Conservation (phyloP, 2,113 vertebrate genomes). For the Pygoscelis antarcticus region DNA sequence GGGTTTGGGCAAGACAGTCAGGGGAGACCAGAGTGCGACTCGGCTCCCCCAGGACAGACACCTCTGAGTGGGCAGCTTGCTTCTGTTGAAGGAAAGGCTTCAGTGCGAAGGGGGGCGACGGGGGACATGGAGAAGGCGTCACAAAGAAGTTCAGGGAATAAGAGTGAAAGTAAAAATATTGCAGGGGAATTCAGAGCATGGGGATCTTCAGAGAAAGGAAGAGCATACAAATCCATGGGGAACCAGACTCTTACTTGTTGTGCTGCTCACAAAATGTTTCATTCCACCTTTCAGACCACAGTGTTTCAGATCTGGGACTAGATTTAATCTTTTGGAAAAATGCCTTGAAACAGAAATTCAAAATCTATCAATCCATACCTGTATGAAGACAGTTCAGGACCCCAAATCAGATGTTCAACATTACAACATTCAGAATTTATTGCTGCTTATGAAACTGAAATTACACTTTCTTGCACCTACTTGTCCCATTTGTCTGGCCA, state of each 20-base stretch:
- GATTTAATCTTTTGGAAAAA: not conserved
- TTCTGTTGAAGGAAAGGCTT: not conserved
- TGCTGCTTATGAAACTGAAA: not conserved
- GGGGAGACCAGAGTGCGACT: not conserved
- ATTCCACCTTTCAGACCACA: not conserved
- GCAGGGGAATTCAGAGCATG: not conserved
- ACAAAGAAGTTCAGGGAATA: not conserved
- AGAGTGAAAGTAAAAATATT: not conserved
- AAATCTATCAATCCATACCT: not conserved
- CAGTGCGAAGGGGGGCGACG: fast-evolving
- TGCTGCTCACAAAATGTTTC: not conserved
- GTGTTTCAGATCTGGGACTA: not conserved
- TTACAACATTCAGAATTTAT: not conserved
- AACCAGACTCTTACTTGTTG: not conserved
- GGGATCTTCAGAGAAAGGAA: not conserved
- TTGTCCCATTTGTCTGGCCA: not conserved
- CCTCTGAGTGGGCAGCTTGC: not conserved
- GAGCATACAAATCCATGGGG: not conserved
- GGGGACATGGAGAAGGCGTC: not conserved
- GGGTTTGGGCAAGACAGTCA: not conserved
- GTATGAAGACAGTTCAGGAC: not conserved
- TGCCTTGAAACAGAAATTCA: not conserved
- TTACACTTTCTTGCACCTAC: not conserved
- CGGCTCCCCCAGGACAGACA: not conserved
- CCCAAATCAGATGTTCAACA: not conserved